phyloP scores from a whole-genome alignment of 2,888 invertebrate genomes.

The Trichopria drosophilae region DNA sequence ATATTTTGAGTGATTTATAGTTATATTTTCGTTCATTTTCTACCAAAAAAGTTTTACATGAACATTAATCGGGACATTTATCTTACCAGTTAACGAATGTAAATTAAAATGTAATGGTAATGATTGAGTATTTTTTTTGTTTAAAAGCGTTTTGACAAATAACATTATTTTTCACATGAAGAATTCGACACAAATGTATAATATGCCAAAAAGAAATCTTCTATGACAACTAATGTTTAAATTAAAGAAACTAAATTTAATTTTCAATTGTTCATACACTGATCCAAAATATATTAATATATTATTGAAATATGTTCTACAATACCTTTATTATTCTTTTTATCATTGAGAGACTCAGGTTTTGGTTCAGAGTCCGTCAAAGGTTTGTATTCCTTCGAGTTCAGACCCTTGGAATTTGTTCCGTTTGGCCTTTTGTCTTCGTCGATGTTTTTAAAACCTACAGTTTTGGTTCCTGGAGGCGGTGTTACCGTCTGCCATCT shows the following conservation, averaged over 20 bases:
- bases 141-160: too few species aligned
- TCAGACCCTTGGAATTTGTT: conserved; percentile 42
- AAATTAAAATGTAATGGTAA: too few species aligned
- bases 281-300: background rate
- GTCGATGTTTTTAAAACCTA: conserved; percentile 52
- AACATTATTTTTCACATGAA: too few species aligned
- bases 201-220: background rate
- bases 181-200: too few species aligned
- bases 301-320: background rate
- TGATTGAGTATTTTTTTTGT: too few species aligned
- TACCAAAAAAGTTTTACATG: too few species aligned
- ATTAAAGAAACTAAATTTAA: background rate
- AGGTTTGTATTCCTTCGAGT: conserved; percentile 54
- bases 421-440: conserved; percentile 56
- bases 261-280: background rate
- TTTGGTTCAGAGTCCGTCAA: conserved; percentile 48
- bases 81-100: too few species aligned
- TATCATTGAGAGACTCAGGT: conserved; percentile 47
- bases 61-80: too few species aligned
- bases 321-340: conserved; percentile 39
- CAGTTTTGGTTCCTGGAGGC: conserved; percentile 39
- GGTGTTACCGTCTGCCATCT: too few species aligned
- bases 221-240: background rate
- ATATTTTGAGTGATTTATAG: too few species aligned
- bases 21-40: too few species aligned